Evolutionary conservation across 2,888 invertebrate species (phyloP).

Genomic region (Flexamia atlantica): DNA sequence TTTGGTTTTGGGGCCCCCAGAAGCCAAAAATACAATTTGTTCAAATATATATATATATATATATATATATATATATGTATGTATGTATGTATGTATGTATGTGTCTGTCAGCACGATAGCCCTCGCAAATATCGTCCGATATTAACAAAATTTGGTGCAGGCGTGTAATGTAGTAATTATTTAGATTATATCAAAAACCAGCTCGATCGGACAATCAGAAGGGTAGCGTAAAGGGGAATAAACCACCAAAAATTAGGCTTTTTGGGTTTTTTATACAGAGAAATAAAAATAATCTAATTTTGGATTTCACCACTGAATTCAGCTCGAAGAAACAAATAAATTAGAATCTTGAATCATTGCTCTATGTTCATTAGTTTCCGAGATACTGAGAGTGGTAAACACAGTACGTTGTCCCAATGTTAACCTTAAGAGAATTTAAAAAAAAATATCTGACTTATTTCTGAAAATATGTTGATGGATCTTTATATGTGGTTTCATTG

Average conservation of each 20-base stretch:
- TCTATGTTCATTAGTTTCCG: not conserved
- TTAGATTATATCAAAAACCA: not conserved
- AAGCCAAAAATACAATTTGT: not conserved
- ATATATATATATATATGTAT: conserved; percentile 1
- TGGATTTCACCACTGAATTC: not conserved
- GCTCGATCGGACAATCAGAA: not conserved
- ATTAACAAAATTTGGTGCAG: not conserved
- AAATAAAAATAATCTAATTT: not conserved
- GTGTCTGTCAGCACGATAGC: not conserved
- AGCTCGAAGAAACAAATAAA: not conserved
- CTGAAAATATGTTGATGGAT: too few relatives aligned
- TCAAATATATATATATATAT: not conserved
- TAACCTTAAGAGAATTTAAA: too few relatives aligned
- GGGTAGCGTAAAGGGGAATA: not conserved
- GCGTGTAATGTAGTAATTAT: not conserved
- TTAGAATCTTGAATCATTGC: not conserved
- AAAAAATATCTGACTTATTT: too few relatives aligned
- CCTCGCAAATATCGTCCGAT: not conserved
- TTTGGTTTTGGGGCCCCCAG: not conserved
- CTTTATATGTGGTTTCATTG: too few relatives aligned
- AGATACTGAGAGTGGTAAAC: too few relatives aligned
- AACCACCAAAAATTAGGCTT: not conserved
- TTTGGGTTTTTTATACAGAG: not conserved
- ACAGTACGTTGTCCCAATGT: too few relatives aligned
- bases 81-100: not conserved